A percentile compares a stretch with the other conserved stretches of the same genome.
Conservation (phyloP, 1,140 invertebrate genomes). For the Diuraphis noxia region DNA sequence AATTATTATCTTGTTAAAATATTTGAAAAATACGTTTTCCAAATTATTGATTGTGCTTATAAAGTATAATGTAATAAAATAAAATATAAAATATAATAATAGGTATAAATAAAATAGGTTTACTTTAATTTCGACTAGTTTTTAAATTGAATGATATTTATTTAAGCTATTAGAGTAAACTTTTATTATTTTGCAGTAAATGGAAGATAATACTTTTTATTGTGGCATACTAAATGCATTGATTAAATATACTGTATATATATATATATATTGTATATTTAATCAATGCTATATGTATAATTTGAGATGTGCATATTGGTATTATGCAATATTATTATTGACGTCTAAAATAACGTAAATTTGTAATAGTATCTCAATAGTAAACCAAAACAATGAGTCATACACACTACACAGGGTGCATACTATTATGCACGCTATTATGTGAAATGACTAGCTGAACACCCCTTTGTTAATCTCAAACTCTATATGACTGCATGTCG, state of each 20-base stretch:
- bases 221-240: too few species aligned
- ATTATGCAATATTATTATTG: not conserved
- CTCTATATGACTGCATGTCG: not conserved
- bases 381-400: not conserved
- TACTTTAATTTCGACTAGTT: not conserved
- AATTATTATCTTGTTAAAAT: not conserved
- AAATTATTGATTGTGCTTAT: not conserved
- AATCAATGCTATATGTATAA: too few species aligned
- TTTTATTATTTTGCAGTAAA: not conserved
- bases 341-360: not conserved
- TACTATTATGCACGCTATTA: too few species aligned
- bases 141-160: not conserved
- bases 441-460: not conserved
- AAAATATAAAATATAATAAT: not conserved
- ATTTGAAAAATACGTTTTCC: not conserved
- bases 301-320: not conserved
- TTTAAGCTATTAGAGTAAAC: not conserved
- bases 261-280: too few species aligned
- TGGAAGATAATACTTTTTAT: not conserved
- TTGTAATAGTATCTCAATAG: not conserved
- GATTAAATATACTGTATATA: too few species aligned
- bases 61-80: too few species aligned
- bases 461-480: not conserved
- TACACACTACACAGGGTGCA: not conserved
- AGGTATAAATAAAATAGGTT: not conserved